Evolutionary conservation across 2,113 vertebrate species (phyloP).

Genomic region (Odobenus rosmarus): DNA sequence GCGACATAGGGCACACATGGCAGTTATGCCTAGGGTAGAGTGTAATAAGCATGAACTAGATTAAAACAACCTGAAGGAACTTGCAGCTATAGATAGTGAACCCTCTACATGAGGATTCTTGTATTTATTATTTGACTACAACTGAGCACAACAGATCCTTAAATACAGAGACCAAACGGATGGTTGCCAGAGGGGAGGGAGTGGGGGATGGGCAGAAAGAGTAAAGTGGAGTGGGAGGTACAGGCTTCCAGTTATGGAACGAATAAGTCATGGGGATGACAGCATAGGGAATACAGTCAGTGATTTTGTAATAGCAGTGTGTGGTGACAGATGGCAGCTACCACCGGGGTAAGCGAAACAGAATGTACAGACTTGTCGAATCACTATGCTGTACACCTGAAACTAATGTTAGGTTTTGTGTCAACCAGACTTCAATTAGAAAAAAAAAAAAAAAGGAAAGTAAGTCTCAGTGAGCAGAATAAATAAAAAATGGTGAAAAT

Average conservation of each 20-base stretch:
- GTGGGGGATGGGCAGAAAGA: background rate
- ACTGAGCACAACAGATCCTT: background rate
- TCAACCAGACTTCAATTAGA: background rate
- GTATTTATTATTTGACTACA: background rate
- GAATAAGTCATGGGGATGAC: background rate
- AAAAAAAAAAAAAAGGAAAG: background rate
- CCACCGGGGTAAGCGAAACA: no score
- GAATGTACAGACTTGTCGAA: background rate
- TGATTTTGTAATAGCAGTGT: background rate
- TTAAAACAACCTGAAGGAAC: background rate
- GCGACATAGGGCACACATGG: fast-evolving
- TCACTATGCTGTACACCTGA: background rate
- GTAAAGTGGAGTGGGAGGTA: background rate
- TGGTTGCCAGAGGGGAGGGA: background rate
- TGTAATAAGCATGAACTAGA: background rate
- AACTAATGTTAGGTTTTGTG: background rate
- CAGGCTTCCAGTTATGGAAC: background rate
- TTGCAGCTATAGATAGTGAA: background rate
- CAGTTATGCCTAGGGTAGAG: fast-evolving
- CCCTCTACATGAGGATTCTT: background rate
- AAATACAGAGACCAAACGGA: background rate
- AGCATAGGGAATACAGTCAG: background rate
- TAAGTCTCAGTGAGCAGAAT: background rate
- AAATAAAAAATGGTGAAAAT: background rate
- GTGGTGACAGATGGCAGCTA: background rate